These are phyloP conservation scores for Scaptomyza graminum DNA, from an alignment of 1,140 invertebrate genomes.

Conservation along the genomic window DNA sequence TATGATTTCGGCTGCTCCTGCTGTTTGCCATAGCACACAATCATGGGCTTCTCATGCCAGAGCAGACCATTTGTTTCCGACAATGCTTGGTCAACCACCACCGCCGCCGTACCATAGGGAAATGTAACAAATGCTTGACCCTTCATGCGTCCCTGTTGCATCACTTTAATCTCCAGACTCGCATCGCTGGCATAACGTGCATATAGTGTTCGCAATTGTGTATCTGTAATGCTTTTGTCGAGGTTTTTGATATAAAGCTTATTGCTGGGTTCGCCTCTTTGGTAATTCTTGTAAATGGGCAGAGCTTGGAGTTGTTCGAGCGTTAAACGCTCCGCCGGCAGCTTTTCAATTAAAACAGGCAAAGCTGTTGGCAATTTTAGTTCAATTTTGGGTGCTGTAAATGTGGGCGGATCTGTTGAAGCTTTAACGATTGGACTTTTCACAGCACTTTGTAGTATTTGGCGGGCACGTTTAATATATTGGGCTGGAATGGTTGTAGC, in stretches of 20 bases:
- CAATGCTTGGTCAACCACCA: slow-evolving; percentile 89
- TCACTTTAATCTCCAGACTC: slow-evolving; percentile 87
- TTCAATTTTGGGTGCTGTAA: slow-evolving; percentile 48
- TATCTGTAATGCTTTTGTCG: slow-evolving; percentile 89
- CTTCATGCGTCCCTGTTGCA: slow-evolving; percentile 98
- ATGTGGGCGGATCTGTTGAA: neutral
- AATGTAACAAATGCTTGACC: slow-evolving; percentile 94
- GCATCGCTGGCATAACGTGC: slow-evolving; percentile 86
- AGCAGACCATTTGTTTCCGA: slow-evolving; percentile 95
- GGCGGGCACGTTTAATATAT: slow-evolving; percentile 50
- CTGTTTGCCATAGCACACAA: slow-evolving; percentile 90
- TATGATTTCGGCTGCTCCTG: slow-evolving; percentile 8
- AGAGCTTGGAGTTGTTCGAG: slow-evolving; percentile 90
- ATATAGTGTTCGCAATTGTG: slow-evolving; percentile 92
- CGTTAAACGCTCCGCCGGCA: slow-evolving; percentile 85
- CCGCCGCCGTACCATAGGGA: slow-evolving; percentile 86
- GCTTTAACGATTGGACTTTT: neutral
- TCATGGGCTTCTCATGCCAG: slow-evolving; percentile 86
- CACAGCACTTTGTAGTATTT: slow-evolving; percentile 52
- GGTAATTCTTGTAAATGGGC: slow-evolving; percentile 94
- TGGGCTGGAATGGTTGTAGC: neutral
- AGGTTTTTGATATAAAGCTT: slow-evolving; percentile 97
- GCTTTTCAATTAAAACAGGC: neutral
- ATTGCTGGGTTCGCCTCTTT: slow-evolving; percentile 90
- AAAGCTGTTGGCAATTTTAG: slow-evolving; percentile 45